Base-by-base conservation (phyloP, 2,888 invertebrate species). In the Thecocarcelia acutangulata region DNA sequence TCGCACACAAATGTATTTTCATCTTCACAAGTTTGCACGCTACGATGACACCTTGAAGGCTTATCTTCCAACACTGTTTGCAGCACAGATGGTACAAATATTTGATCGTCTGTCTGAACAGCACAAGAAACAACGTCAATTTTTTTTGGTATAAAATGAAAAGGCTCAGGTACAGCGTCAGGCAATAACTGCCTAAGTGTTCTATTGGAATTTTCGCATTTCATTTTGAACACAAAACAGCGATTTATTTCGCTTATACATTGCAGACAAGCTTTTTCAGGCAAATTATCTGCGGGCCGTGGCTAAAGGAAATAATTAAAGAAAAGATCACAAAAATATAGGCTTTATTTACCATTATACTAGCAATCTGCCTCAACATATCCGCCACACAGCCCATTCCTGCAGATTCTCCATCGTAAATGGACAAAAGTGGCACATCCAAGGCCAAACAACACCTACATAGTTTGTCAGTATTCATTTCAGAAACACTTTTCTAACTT, bases 171-270 rank as follows among this genome's bases (percentile, higher is more conserved):
- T 12, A 86, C 50, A 0, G 88, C 86, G 74, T 87, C 84, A 2
- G 87, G 87, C 13, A 91, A 59, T 63, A 90, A 83, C 58, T 90
- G 89, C 13, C 88, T 87, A 15, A 91, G 83, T 0, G 90, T 90
- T 33, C 87, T 86, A 42, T 89, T 89, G 0, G 91, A 89, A 42
- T 87, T 90, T 66, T 90, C 90, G 59, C 91, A 91, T 78, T 90
- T 90, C 12, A 89, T 87, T 83, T 91, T 91, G 68, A 91, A 91
- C 0, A 90, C 87, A 56, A 87, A 89, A 48, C 90, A 90, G 3
- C 88, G 88, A 84, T 90, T 90, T 3, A 91, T 91, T 79, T 91
- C 90, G 46, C 89, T 88, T 5, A 91, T 87, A 77, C 91, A 91
- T 5, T 84, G 83, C 0, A 90, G 83, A 63, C 91, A 91, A 0